Conservation (phyloP, 64 coral and sea anemone genomes). For the Anthopleura sola region DNA sequence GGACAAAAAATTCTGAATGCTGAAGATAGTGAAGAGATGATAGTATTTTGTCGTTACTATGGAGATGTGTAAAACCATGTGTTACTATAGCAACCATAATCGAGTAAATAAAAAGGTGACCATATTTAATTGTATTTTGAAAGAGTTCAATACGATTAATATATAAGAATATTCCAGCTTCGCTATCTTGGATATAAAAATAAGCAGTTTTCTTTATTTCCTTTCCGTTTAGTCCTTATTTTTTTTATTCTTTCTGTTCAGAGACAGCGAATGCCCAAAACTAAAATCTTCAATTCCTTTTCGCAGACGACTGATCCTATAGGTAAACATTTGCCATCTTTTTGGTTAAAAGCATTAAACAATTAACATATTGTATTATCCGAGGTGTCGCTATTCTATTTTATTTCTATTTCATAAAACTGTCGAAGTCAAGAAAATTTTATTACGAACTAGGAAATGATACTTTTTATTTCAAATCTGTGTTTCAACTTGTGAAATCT, state of each 20-base stretch:
- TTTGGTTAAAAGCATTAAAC: conserved; percentile 2
- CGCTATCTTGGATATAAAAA: too few species aligned
- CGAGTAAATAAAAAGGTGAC: not conserved
- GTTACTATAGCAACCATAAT: not conserved
- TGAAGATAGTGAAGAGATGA: not conserved
- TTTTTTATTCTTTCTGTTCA: not conserved
- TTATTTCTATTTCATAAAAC: not conserved
- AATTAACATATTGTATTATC: not conserved
- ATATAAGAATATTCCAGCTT: too few species aligned
- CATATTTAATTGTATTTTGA: not conserved
- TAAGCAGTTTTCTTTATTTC: too few species aligned
- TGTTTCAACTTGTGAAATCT: too few species aligned
- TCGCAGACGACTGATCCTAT: not conserved
- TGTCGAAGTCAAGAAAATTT: not conserved
- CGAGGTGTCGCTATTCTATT: not conserved
- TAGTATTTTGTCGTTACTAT: not conserved
- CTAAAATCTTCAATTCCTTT: not conserved
- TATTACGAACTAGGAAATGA: too few species aligned
- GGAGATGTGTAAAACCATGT: not conserved
- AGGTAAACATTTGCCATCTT: not conserved
- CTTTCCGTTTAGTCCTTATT: too few species aligned
- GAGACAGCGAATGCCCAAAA: too few species aligned
- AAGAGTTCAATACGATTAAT: not conserved
- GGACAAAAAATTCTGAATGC: not conserved
- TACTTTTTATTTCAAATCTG: too few species aligned